Base-by-base conservation (phyloP, 2,113 vertebrate species). In the Coregonus clupeaformis region DNA sequence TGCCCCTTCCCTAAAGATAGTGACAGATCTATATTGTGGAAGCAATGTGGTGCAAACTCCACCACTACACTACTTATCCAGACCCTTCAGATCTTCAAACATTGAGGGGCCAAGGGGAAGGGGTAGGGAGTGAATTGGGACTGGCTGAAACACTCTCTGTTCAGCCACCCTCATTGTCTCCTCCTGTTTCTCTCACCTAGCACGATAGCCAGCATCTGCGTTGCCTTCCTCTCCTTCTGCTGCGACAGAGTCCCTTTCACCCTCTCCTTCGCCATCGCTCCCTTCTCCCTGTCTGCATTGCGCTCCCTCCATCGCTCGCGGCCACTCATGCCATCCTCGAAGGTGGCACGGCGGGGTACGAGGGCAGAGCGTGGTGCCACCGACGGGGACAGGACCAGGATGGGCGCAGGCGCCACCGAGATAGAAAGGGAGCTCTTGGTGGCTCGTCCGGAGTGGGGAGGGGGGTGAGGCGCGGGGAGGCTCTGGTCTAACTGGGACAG, bases 191-290 rank as follows among this genome's bases (percentile, higher is more conserved):
- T 60, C 95, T 97, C 86, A 98, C 96, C 96, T 3, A 98, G 93
- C 74, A 98, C 96, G 22, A 98, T 96, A 79, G 92, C 94, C 72
- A 98, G 78, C 97, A 97, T 98, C 92, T 98, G 96, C 0, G 97
- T 98, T 62, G 96, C 96, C 78, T 98, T 98, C 81, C 95, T 97
- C 85, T 98, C 97, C 80, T 60, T 60, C 94, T 91, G 6, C 95
- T 91, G 63, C 95, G 96, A 60, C 88, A 95, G 91, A 82, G 85
- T 91, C 20, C 95, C 57, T 68, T 14, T 80, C 3, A 80, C 78
- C 1, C 59, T 75, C 16, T 84, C 82, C 25, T 55, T 77, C 72
- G 42, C 79, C 62, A 68, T 91, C 13, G 6, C 62, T 64, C 25
- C 24, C 3, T 82, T 91, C 20, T 91, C 90, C 65, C 83, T 76